Evolutionary conservation across 2,888 invertebrate species (phyloP).

Genomic region (Polietes domitor): DNA sequence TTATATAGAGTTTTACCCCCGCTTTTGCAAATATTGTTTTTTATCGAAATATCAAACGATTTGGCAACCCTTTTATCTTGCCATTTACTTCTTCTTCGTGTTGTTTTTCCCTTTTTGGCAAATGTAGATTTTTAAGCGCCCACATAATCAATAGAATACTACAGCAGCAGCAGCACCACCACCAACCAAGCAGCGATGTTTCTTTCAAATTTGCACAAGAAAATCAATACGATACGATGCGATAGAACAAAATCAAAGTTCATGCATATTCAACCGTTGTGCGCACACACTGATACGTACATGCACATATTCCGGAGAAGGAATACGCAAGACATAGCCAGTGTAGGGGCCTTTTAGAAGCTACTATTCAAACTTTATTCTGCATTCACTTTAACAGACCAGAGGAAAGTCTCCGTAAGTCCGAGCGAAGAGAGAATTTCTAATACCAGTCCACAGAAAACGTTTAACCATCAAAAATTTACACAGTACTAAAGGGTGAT

Average conservation of each 20-base stretch:
- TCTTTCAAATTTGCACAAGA: background rate
- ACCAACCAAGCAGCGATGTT: background rate
- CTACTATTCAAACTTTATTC: no score
- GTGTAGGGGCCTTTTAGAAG: no score
- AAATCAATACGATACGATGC: background rate
- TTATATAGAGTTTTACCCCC: no score
- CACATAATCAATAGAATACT: constrained; percentile 49
- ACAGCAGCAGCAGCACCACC: background rate
- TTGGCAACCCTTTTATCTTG: constrained; percentile 8
- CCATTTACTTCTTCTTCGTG: background rate
- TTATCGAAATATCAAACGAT: no score
- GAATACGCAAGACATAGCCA: no score
- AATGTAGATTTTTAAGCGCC: constrained; percentile 48
- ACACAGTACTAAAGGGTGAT: no score
- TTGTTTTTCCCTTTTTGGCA: background rate
- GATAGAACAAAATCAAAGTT: background rate
- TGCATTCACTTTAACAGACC: no score
- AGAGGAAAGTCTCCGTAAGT: no score
- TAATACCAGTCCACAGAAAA: no score
- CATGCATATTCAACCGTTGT: background rate
- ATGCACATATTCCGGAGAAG: background rate
- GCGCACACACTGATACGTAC: background rate
- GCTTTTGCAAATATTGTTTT: no score
- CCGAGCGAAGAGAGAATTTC: no score
- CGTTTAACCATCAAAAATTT: no score